Conservation (phyloP, 2,113 vertebrate genomes). For the Xiphophorus hellerii region DNA sequence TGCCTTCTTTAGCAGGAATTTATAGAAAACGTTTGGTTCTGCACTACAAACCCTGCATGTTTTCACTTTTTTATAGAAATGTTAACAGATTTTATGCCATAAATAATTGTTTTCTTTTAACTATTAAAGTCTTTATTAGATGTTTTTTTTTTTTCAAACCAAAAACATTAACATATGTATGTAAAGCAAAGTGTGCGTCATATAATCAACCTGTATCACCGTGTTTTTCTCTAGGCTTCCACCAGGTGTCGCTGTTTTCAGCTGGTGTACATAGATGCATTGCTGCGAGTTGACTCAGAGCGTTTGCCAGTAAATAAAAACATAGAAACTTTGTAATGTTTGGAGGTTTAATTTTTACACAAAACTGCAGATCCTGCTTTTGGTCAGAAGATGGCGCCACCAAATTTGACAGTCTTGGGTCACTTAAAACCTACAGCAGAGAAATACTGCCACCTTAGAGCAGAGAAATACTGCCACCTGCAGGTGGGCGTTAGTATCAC, state of each 20-base stretch:
- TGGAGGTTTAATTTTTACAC: neutral
- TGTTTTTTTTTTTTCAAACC: conserved; percentile 54
- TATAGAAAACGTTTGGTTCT: conserved; percentile 48
- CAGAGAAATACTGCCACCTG: too few relatives aligned
- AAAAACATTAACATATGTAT: conserved; percentile 65
- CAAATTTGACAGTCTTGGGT: neutral
- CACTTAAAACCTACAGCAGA: too few relatives aligned
- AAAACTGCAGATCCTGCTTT: neutral
- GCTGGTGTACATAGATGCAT: conserved; percentile 58
- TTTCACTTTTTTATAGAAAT: conserved; percentile 40
- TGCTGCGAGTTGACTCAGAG: conserved; percentile 56
- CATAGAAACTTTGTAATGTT: conserved; percentile 51
- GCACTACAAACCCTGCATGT: conserved; percentile 73
- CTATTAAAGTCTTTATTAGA: conserved; percentile 56
- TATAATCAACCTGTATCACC: conserved; percentile 45
- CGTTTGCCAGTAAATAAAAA: conserved; percentile 72
- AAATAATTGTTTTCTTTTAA: conserved; percentile 62
- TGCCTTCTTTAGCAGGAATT: conserved; percentile 55
- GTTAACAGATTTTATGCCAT: conserved; percentile 66
- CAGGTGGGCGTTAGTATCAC: too few relatives aligned
- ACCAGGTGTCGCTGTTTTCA: conserved; percentile 39
- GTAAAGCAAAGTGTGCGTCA: conserved; percentile 63
- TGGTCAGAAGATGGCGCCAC: neutral
- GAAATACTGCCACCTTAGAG: too few relatives aligned
- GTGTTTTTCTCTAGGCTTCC: conserved; percentile 52